Evolutionary conservation across 2,888 invertebrate species (phyloP), one percentile per base, ranked within the genome.

Genomic region (Tetrapedia diversipes): DNA sequence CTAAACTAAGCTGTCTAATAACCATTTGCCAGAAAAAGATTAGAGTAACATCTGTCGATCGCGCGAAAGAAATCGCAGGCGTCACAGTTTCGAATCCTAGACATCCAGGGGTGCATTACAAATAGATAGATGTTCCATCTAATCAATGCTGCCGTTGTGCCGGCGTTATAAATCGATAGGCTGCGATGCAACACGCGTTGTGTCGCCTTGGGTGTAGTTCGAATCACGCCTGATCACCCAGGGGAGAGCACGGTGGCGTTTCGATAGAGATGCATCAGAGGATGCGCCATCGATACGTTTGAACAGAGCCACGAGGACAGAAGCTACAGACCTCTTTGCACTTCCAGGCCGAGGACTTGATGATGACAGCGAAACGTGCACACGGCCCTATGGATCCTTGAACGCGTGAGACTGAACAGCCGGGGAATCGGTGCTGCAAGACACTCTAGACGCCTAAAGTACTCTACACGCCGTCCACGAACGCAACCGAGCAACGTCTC

Each of bases 351-450:
- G 79, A 83, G 82, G 80, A 81, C 85, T 86, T 82, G 84, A 81
- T 82, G 80, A 80, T 84, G 86, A 85, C 81, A 86, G 77, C 67
- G 60, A 74, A n/a, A 68, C 77, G 81, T 79, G 79, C 56, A 79
- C 75, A 61, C 39, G 73, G 71, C 63, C 69, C 71, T 77, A 79
- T 77, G 79, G 77, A 77, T 83, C 73, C 79, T 71, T 73, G 81
- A 84, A 79, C 71, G 76, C 61, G 82, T 81, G 86, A 84, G 84
- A 84, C 76, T 78, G 80, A 79, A 85, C 86, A 86, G 79, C 83
- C 79, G 82, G 78, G 61, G 75, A 69, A 83, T 79, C 83, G 75
- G 39, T 61, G 73, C 32, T 70, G 66, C 56, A 70, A 80, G 80
- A 80, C 70, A 80, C 76, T 80, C 68, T 67, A 76, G 76, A 76